A percentile compares a stretch with the other conserved stretches of the same genome.
Evolutionary conservation across 2,797 vertebrate genomes (phyloP).

Genomic region (Pseudochirops cupreus): DNA sequence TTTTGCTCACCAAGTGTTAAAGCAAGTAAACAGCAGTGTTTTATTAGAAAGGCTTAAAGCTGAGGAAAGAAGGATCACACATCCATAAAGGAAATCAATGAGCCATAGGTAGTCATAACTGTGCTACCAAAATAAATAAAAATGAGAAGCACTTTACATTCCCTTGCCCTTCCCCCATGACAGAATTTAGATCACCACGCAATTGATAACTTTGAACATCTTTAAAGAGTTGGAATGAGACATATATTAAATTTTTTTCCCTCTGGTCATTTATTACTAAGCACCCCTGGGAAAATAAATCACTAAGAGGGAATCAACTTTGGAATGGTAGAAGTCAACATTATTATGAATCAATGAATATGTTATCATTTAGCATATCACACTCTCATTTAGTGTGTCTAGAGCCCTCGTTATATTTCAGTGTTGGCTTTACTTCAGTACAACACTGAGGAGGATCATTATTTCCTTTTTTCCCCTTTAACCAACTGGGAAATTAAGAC

Average conservation of each 20-base stretch:
- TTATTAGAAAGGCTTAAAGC: neutral
- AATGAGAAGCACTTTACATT: neutral
- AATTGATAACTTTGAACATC: neutral
- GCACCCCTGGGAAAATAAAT: neutral
- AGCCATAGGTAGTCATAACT: neutral
- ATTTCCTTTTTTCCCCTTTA: neutral
- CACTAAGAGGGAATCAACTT: neutral
- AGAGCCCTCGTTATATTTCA: neutral
- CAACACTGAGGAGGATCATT: neutral
- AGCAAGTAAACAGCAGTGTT: neutral
- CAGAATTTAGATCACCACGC: neutral
- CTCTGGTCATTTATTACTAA: neutral
- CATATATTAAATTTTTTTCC: neutral
- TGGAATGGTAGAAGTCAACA: neutral
- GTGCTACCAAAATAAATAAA: neutral
- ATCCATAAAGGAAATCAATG: neutral
- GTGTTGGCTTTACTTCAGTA: neutral
- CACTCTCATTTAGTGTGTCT: neutral
- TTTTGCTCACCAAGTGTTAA: neutral
- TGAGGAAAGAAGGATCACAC: neutral
- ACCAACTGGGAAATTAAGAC: slow-evolving; percentile 7
- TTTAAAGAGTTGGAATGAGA: neutral
- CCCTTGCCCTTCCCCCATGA: neutral
- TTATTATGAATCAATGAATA: slow-evolving; percentile 4
- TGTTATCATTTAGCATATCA: slow-evolving; percentile 6